Base-by-base conservation (phyloP, 1,140 invertebrate genomes). In the Ceratoteleas bidentatus region DNA sequence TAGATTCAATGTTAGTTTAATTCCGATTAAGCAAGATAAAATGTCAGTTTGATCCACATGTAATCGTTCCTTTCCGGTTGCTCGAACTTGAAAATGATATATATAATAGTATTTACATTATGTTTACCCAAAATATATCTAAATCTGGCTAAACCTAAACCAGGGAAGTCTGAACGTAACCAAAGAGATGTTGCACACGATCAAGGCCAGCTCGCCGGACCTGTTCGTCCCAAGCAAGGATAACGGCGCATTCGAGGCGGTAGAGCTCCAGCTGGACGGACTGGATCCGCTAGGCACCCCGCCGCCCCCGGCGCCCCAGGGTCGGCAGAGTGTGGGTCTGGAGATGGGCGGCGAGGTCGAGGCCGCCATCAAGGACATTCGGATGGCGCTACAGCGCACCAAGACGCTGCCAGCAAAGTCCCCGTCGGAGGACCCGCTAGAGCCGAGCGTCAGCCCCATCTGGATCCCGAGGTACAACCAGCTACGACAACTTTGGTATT, bases 301-400 rank as follows among this genome's bases (percentile, higher is more conserved):
- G 7, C 94, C 94, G 38, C 94, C 94, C 1, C 94, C 94, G 0
- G 94, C 94, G 47, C 94, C 94, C 16, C 94, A 94, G 57, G 88
- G 90, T 45, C 91, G 92, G 58, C 90, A 92, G 65, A 91, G 88
- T 62, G 87, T 92, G 9, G 86, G 81, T 65, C 73, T 89, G 8
- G 89, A 91, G 15, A 86, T 87, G 75, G 88, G 87, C 14, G 84
- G 88, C 32, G 88, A 90, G 83, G 93, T 96, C 7, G 95, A 96
- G 86, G 95, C 95, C 73, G 95, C 95, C 14, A 96, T 97, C 84
- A 95, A 96, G 87, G 96, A 96, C 85, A 96, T 96, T 82, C 93
- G 95, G 75, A 93, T 96, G 82, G 95, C 96, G 3, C 91, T 96
- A 62, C 95, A 96, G 87, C 93, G 95, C 66, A 96, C 95, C 47